Evolutionary conservation across 2,888 invertebrate species (phyloP).

Genomic region (Megastigmus dorsalis): DNA sequence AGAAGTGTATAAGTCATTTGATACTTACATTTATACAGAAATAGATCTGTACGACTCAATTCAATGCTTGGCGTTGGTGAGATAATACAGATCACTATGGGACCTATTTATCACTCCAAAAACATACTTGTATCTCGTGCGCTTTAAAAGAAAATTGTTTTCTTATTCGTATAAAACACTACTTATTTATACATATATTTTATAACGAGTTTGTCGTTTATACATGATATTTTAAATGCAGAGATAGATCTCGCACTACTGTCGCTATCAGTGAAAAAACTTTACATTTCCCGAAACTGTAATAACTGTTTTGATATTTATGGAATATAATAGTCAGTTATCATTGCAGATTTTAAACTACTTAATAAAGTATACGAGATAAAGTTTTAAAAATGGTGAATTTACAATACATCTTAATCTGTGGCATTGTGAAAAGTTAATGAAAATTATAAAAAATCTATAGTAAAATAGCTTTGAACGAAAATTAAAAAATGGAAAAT

Average conservation of each 20-base stretch:
- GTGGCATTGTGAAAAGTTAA: conserved; percentile 25
- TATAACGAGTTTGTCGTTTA: conserved; percentile 43
- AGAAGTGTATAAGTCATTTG: conserved; percentile 46
- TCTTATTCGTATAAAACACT: conserved; percentile 37
- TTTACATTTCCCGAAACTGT: conserved; percentile 36
- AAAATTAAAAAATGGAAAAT: conserved; percentile 20
- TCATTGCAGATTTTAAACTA: conserved; percentile 16
- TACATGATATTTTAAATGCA: conserved; percentile 43
- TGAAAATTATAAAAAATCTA: conserved; percentile 17
- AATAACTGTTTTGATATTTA: conserved; percentile 50
- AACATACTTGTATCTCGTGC: conserved; percentile 41
- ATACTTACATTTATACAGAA: conserved; percentile 53
- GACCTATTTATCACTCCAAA: conserved; percentile 51
- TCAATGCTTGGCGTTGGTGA: conserved; percentile 22
- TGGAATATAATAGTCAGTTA: conserved; percentile 19
- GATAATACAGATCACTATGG: conserved; percentile 43
- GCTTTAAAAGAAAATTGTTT: conserved; percentile 40
- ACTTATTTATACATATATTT: conserved; percentile 52
- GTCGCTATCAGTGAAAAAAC: conserved; percentile 17
- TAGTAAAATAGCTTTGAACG: conserved; percentile 5
- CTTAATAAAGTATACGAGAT: conserved; percentile 17
- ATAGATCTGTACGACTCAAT: conserved; percentile 30
- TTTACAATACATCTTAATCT: conserved; percentile 18
- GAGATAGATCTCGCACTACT: conserved; percentile 45
- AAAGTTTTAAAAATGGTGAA: conserved; percentile 26